phyloP scores from a whole-genome alignment of 2,888 invertebrate genomes.

The Arenicola marina region DNA sequence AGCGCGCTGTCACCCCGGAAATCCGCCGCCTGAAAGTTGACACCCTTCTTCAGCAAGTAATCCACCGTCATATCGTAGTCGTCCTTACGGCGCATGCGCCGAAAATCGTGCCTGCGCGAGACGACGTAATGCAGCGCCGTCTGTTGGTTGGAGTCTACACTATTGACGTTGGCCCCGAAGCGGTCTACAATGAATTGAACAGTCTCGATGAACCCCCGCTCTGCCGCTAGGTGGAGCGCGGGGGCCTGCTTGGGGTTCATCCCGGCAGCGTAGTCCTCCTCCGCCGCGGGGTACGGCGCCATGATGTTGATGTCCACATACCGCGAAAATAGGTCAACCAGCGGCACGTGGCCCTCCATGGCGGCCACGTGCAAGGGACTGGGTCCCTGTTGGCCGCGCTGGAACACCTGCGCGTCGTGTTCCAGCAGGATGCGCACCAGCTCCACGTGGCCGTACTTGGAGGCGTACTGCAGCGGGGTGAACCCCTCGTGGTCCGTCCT shows the following conservation, averaged over 20 bases:
- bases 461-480: constrained; percentile 21
- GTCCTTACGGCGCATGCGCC: constrained; percentile 26
- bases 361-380: constrained; percentile 30
- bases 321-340: constrained; percentile 23
- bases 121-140: constrained; percentile 23
- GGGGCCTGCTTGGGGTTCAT: constrained; percentile 10
- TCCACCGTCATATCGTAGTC: constrained; percentile 21
- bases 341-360: constrained; percentile 28
- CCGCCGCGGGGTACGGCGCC: neutral
- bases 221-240: constrained; percentile 22
- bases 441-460: constrained; percentile 28
- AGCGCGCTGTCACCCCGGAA: constrained; percentile 19
- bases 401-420: constrained; percentile 23
- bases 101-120: constrained; percentile 12
- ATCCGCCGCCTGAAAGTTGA: constrained; percentile 13
- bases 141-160: constrained; percentile 17
- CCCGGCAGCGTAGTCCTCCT: neutral
- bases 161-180: constrained; percentile 22
- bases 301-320: constrained; percentile 26
- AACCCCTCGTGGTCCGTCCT: constrained; percentile 13
- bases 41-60: constrained; percentile 14
- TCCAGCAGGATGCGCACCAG: constrained; percentile 27
- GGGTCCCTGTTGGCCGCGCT: constrained; percentile 19
- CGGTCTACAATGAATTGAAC: constrained; percentile 23
- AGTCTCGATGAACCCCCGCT: constrained; percentile 20